Evolutionary conservation across 2,113 vertebrate species (phyloP).

Genomic region (Oncorhynchus keta): DNA sequence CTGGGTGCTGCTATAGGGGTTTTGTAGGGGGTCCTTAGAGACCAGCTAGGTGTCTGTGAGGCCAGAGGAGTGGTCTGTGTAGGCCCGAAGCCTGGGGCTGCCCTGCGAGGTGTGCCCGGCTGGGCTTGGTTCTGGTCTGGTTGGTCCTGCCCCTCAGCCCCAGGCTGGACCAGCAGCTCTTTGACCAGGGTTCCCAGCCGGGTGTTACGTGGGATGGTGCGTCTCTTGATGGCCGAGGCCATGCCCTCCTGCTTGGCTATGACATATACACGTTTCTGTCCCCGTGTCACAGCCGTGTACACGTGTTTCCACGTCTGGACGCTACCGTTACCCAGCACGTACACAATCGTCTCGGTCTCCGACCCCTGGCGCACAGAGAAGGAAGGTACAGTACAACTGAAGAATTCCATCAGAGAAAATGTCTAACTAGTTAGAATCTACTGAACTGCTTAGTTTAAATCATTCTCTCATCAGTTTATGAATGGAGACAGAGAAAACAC

Average conservation of each 20-base stretch:
- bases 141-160: neutral
- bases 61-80: neutral
- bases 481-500: too few relatives aligned
- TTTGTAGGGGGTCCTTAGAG: neutral
- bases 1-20: neutral
- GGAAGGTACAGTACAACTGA: neutral
- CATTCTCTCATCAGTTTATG: too few relatives aligned
- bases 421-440: neutral
- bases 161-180: constrained; percentile 22
- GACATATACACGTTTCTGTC: constrained; percentile 76
- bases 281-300: constrained; percentile 82
- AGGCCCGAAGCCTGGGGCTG: neutral
- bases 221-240: constrained; percentile 50
- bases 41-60: neutral
- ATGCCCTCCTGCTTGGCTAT: constrained; percentile 69
- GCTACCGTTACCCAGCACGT: constrained; percentile 66
- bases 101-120: neutral
- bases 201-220: constrained; percentile 64
- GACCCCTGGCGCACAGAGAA: constrained; percentile 72
- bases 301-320: constrained; percentile 83
- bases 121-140: neutral
- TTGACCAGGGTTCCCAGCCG: constrained; percentile 69
- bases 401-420: neutral
- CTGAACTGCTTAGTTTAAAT: neutral
- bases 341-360: constrained; percentile 78